These are phyloP conservation scores for Chamaetylas fuelleborni DNA, from an alignment of 2,113 vertebrate species.

Conservation along the genomic window DNA sequence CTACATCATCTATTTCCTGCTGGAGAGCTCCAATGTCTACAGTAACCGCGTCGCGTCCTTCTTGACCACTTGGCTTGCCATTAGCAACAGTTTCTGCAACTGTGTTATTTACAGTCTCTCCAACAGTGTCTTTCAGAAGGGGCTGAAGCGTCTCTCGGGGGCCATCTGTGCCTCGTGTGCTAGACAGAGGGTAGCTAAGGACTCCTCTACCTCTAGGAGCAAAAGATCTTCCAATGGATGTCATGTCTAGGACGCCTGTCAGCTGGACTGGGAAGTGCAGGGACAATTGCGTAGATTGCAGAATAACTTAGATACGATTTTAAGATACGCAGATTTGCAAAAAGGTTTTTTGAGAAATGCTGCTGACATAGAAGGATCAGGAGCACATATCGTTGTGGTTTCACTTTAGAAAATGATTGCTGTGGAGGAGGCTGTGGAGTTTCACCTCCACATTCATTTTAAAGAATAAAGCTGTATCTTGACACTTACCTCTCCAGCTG, in stretches of 20 bases:
- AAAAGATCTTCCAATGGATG: conserved; percentile 79
- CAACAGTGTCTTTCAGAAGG: conserved; percentile 96
- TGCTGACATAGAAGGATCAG: conserved; percentile 61
- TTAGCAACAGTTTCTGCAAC: conserved; percentile 99
- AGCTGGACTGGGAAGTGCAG: conserved; percentile 35
- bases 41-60: conserved; percentile 87
- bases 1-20: conserved; percentile 95
- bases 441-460: conserved; percentile 59
- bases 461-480: conserved; percentile 71
- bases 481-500: conserved; percentile 67
- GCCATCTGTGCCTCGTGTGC: conserved; percentile 86
- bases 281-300: conserved; percentile 20
- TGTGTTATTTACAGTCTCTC: conserved; percentile 99
- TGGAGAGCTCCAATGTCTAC: conserved; percentile 91
- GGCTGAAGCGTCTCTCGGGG: conserved; percentile 88
- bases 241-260: conserved; percentile 66
- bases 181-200: conserved; percentile 77
- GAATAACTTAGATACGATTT: conserved; percentile 21
- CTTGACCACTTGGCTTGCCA: conserved; percentile 97
- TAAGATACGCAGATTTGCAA: conserved; percentile 65
- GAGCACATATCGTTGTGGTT: conserved; percentile 38
- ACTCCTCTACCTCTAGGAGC: conserved; percentile 72
- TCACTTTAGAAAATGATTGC: conserved; percentile 39
- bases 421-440: conserved; percentile 41
- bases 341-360: conserved; percentile 65